Evolutionary conservation across 2,888 invertebrate species (phyloP).

Genomic region (Drosophila mimetica): DNA sequence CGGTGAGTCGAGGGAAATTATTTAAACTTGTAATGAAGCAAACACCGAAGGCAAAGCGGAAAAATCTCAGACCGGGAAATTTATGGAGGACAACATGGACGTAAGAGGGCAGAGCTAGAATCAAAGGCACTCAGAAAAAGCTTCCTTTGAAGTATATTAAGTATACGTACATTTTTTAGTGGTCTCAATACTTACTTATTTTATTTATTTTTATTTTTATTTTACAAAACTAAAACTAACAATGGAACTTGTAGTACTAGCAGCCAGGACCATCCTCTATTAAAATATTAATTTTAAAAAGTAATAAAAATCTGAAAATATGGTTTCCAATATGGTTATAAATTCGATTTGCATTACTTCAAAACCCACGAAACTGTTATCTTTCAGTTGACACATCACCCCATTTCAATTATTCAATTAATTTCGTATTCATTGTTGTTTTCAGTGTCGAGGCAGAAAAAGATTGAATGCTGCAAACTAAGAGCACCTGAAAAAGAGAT

Average conservation of each 20-base stretch:
- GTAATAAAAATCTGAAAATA: no score
- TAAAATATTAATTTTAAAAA: no score
- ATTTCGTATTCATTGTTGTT: neutral
- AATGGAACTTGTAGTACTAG: no score
- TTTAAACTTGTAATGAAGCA: slow-evolving; percentile 33
- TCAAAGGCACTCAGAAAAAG: slow-evolving; percentile 2
- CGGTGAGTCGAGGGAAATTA: slow-evolving; percentile 6
- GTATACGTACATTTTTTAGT: no score
- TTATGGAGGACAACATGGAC: slow-evolving; percentile 13
- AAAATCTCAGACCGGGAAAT: slow-evolving; percentile 11
- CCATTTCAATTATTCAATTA: neutral
- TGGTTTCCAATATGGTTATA: no score
- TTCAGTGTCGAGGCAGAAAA: slow-evolving; percentile 10
- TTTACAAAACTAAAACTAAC: no score
- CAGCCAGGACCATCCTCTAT: no score
- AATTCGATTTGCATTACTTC: no score
- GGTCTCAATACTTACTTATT: no score
- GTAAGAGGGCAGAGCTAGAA: neutral
- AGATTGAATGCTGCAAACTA: slow-evolving; percentile 3
- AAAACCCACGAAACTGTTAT: no score
- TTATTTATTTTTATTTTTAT: no score
- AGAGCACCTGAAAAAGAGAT: slow-evolving; percentile 26
- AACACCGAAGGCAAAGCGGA: slow-evolving; percentile 11
- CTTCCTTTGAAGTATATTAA: neutral
- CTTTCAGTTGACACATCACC: no score